phyloP scores from a whole-genome alignment of 1,140 invertebrate species.

The Ridgeia piscesae region DNA sequence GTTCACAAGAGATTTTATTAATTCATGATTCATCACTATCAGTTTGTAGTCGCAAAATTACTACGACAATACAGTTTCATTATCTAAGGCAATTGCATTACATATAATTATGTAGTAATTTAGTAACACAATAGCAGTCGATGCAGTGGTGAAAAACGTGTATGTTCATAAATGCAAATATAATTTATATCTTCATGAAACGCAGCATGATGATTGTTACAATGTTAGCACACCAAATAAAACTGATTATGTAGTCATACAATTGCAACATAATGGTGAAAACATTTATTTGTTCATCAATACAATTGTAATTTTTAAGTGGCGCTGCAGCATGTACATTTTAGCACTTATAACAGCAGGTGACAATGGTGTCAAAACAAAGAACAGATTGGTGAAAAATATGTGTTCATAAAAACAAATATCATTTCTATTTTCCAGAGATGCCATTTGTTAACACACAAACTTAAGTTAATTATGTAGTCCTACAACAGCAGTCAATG shows the following conservation, averaged over 20 bases:
- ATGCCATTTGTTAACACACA: too few relatives aligned
- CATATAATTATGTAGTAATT: not conserved
- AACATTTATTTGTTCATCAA: too few relatives aligned
- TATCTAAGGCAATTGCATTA: not conserved
- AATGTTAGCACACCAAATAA: too few relatives aligned
- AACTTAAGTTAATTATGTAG: not conserved
- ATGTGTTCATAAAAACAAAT: too few relatives aligned
- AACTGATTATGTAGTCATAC: too few relatives aligned
- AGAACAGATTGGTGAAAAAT: too few relatives aligned
- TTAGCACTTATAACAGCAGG: too few relatives aligned
- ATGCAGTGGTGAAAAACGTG: not conserved
- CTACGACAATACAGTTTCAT: not conserved
- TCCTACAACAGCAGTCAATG: not conserved
- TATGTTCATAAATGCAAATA: not conserved
- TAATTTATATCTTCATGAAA: not conserved
- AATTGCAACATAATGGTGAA: too few relatives aligned
- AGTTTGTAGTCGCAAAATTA: not conserved
- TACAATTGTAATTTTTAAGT: too few relatives aligned
- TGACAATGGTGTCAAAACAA: too few relatives aligned
- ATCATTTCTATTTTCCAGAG: too few relatives aligned
- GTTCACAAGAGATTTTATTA: conserved; percentile 1
- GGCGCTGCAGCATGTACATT: too few relatives aligned
- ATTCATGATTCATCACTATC: not conserved
- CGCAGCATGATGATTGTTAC: not conserved
- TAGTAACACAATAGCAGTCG: not conserved